phyloP scores from a whole-genome alignment of 2,888 invertebrate species.

The Drosophila demipolita region DNA sequence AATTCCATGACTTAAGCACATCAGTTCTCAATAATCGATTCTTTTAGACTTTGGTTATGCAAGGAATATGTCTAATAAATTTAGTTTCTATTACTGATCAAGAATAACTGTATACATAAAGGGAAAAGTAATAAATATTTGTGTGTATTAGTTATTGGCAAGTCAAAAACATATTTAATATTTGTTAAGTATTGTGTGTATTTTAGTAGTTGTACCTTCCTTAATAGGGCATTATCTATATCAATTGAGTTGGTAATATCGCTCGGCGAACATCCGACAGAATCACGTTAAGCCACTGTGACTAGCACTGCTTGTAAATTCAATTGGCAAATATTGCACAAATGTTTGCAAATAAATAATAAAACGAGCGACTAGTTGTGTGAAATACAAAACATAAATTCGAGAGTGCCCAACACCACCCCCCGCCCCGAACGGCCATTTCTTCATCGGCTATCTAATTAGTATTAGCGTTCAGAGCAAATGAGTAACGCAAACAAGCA shows the following conservation, averaged over 20 bases:
- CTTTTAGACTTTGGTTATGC: too few relatives aligned
- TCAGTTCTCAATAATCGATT: background rate
- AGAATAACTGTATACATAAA: background rate
- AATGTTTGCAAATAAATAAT: constrained; percentile 66
- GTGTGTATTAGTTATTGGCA: background rate
- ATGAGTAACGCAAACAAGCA: constrained; percentile 21
- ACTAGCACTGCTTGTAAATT: constrained; percentile 61
- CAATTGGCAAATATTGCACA: constrained; percentile 67
- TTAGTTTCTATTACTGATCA: background rate
- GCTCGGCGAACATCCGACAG: constrained; percentile 38
- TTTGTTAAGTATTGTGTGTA: background rate
- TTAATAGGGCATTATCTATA: background rate
- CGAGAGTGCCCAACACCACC: background rate
- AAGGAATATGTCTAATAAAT: too few relatives aligned
- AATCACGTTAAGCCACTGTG: constrained; percentile 57
- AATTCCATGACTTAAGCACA: background rate
- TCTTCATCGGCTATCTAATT: background rate
- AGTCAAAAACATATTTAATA: background rate
- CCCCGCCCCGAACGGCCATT: background rate
- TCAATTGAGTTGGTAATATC: constrained; percentile 14
- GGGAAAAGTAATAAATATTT: too few relatives aligned
- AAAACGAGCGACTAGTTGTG: constrained; percentile 55
- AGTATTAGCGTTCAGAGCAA: background rate
- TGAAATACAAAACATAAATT: constrained; percentile 16
- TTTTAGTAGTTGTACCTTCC: background rate